Base-by-base conservation (phyloP, 1,140 invertebrate genomes). In the Drosophila parabipectinata region DNA sequence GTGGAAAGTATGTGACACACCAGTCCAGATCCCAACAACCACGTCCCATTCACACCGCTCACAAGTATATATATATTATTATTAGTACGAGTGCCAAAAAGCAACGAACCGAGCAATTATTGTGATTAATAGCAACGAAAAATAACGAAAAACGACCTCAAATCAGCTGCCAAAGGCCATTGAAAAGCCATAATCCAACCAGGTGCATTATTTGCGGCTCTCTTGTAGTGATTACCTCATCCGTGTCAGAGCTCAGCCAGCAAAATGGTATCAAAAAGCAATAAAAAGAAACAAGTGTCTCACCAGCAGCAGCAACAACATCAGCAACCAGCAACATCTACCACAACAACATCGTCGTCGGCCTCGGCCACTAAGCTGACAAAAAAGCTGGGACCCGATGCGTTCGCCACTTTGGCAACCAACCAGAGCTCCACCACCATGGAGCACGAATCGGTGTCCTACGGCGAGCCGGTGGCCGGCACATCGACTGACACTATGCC, bases 221-320 rank as follows among this genome's bases (percentile, higher is more conserved):
- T 59, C 39, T 55, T 47, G 58, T 58, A 56, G 67, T 68, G 83
- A 88, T 88, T 88, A 88, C 83, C 83, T 88, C 83, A 88, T 88
- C 76, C 66, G 71, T 82, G 83, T 79, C 68, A 80, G 72, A 66
- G 64, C 56, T 59, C 51, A 50, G 34, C 62, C 44, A 72, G 32
- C 77, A 83, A 83, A 91, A 91, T 91, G 89, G 89, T 91, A 75
- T 91, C 89, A 77, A 91, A 90, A 89, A 89, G 72, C 63, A 85
- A 77, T 75, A 91, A 90, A 83, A 91, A 90, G 73, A 90, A 90
- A 77, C 80, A 91, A 83, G 80, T 88, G 83, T 88, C 83, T 68
- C 80, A 75, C 61, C 59, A 61, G 52, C 57, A 64, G 59, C 50
- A 50, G 6, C 26, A 28, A 4, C 26, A 28, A 28, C 18, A 61